Evolutionary conservation across 2,888 invertebrate species (phyloP), one percentile per base, ranked within the genome.

Genomic region (Tanytarsus gracilentus): DNA sequence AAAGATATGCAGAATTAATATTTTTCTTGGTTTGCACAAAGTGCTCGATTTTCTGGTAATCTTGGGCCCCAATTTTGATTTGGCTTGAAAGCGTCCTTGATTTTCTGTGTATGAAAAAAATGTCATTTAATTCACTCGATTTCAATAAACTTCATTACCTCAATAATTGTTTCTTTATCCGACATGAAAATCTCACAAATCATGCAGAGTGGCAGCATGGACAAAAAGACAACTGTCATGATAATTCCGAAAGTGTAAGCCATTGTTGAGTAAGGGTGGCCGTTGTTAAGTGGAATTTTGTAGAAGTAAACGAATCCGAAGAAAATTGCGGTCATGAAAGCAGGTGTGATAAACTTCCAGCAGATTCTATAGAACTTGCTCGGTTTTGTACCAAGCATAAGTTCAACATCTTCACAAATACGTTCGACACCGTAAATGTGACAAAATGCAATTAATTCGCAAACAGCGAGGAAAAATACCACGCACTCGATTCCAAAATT

Each of bases 341-440:
- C 66, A 0, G 91, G 91, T 2, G 86, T 86, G 48, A 88, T 70
- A 7, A 88, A 50, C 1, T 80, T 80, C 91, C 91, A 92, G 65
- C 88, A 88, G 36, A 85, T 65, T 62, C 88, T 79, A 90, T 90
- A 91, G 69, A 88, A 91, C 30, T 81, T 66, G 1, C 83, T 77
- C 0, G 84, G 79, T 69, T 81, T 81, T 27, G 76, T 77, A 16
- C 82, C 81, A 66, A 87, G 72, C 91, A 91, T 91, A 69, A 84
- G 91, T 69, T 90, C 87, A 29, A 88, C 75, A 68, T 92, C 91
- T 52, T 78, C 74, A 65, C 84, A 79, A 62, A 86, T 75, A 61
- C 84, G 81, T 64, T 80, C 78, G 27, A 84, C 70, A 21, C 83
- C 86, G 67, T 89, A 89, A 53, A 88, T 78, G 83, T 85, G 89